Conservation (phyloP, 2,113 vertebrate genomes). For the Nerophis lumbriciformis region DNA sequence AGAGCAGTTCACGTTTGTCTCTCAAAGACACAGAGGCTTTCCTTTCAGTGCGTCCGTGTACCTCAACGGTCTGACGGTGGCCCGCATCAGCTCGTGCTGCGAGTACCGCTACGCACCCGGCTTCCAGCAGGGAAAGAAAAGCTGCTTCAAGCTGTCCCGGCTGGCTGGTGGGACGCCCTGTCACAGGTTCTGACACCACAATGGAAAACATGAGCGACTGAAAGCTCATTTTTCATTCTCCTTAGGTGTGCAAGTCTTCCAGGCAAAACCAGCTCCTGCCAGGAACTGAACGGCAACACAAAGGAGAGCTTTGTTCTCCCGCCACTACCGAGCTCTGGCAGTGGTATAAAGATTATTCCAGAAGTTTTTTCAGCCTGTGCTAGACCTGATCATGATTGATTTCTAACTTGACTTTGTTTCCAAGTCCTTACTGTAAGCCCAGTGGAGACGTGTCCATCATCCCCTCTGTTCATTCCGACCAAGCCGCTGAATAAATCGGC, state of each 20-base stretch:
- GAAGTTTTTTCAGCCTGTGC: constrained; percentile 52
- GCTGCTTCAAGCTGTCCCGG: constrained; percentile 69
- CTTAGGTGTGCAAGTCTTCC: constrained; percentile 65
- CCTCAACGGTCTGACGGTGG: constrained; percentile 66
- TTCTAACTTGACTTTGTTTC: constrained; percentile 20
- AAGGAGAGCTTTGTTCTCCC: constrained; percentile 50
- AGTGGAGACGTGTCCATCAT: constrained; percentile 57
- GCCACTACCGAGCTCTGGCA: constrained; percentile 41
- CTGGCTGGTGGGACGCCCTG: constrained; percentile 73
- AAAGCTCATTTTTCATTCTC: constrained; percentile 44
- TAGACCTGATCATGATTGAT: constrained; percentile 23
- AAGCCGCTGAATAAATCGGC: constrained; percentile 49
- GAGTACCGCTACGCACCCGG: constrained; percentile 75
- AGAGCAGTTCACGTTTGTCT: constrained; percentile 75
- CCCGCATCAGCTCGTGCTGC: constrained; percentile 76
- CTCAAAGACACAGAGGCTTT: constrained; percentile 70
- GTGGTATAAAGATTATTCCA: constrained; percentile 44
- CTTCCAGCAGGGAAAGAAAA: constrained; percentile 71
- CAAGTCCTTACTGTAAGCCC: constrained; percentile 34
- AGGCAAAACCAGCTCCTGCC: constrained; percentile 60
- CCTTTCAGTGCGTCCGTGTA: constrained; percentile 74
- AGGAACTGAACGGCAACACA: constrained; percentile 56
- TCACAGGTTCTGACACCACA: constrained; percentile 59
- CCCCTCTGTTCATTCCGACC: constrained; percentile 66
- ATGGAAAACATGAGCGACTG: background rate